phyloP scores from a whole-genome alignment of 2,797 vertebrate species.

The Holocentrus rufus region DNA sequence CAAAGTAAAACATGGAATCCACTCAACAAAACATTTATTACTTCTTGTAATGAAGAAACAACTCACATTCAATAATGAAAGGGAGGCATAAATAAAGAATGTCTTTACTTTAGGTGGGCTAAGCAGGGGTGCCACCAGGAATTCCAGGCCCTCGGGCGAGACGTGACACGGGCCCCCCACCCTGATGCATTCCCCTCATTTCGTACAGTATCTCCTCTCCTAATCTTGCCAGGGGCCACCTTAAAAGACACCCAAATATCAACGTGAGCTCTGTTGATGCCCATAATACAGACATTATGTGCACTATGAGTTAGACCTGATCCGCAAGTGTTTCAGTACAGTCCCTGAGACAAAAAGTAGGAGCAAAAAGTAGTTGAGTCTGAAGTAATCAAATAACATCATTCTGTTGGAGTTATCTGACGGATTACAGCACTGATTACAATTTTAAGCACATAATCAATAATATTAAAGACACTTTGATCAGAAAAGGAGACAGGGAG shows the following conservation, averaged over 20 bases:
- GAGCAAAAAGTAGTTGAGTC: background rate
- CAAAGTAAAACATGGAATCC: background rate
- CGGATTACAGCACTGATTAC: slow-evolving; percentile 20
- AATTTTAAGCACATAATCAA: slow-evolving; percentile 25
- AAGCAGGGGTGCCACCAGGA: slow-evolving; percentile 2
- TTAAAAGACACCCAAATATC: too few species aligned
- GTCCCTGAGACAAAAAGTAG: too few species aligned
- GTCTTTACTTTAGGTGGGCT: slow-evolving; percentile 13
- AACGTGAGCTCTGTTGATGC: too few species aligned
- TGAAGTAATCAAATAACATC: slow-evolving; percentile 21
- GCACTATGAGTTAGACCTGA: too few species aligned
- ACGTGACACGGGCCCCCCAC: slow-evolving; percentile 1
- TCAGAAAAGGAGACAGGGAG: too few species aligned
- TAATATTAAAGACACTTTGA: background rate
- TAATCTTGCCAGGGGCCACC: background rate
- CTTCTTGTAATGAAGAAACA: slow-evolving; percentile 13
- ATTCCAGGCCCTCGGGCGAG: background rate
- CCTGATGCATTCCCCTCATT: background rate
- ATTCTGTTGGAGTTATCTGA: slow-evolving; percentile 13
- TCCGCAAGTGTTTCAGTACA: too few species aligned
- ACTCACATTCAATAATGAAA: background rate
- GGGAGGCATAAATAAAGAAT: slow-evolving; percentile 1
- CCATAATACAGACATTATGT: too few species aligned
- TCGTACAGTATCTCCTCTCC: background rate
- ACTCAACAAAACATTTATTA: background rate